Conservation (phyloP, 2,888 invertebrate species). For the Patella ulyssiponensis region DNA sequence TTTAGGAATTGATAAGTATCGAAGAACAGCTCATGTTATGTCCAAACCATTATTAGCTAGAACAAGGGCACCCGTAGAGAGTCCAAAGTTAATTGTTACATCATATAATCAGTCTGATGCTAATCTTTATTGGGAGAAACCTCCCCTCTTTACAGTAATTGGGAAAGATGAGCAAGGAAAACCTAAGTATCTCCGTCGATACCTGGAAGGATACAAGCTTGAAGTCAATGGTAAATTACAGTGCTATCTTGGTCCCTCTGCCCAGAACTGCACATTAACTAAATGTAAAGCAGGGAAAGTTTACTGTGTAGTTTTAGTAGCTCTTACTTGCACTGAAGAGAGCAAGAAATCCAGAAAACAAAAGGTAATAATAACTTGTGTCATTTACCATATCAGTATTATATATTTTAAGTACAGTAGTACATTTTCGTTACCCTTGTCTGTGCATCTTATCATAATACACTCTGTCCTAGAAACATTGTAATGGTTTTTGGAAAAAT, state of each 20-base stretch:
- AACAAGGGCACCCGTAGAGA: slow-evolving; percentile 69
- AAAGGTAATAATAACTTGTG: slow-evolving; percentile 41
- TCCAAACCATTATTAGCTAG: slow-evolving; percentile 66
- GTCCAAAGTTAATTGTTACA: slow-evolving; percentile 63
- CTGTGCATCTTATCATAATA: too few relatives aligned
- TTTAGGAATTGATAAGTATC: slow-evolving; percentile 60
- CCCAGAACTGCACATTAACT: slow-evolving; percentile 70
- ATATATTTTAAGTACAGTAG: too few relatives aligned
- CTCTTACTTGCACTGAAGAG: slow-evolving; percentile 69
- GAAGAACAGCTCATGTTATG: slow-evolving; percentile 69
- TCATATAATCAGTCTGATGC: slow-evolving; percentile 67
- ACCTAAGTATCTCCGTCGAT: slow-evolving; percentile 52
- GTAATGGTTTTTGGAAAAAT: too few relatives aligned
- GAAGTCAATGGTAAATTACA: slow-evolving; percentile 70
- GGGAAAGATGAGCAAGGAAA: slow-evolving; percentile 54
- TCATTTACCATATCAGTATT: too few relatives aligned
- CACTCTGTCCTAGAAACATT: too few relatives aligned
- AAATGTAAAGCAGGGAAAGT: slow-evolving; percentile 70
- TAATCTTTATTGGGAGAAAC: slow-evolving; percentile 71
- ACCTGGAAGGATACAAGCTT: slow-evolving; percentile 69
- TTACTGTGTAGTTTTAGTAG: slow-evolving; percentile 69
- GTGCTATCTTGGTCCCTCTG: slow-evolving; percentile 64
- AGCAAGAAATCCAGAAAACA: slow-evolving; percentile 63
- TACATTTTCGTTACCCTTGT: too few relatives aligned
- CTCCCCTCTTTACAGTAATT: slow-evolving; percentile 63